phyloP scores from a whole-genome alignment of 2,888 invertebrate genomes.

The Tenthredo notha region DNA sequence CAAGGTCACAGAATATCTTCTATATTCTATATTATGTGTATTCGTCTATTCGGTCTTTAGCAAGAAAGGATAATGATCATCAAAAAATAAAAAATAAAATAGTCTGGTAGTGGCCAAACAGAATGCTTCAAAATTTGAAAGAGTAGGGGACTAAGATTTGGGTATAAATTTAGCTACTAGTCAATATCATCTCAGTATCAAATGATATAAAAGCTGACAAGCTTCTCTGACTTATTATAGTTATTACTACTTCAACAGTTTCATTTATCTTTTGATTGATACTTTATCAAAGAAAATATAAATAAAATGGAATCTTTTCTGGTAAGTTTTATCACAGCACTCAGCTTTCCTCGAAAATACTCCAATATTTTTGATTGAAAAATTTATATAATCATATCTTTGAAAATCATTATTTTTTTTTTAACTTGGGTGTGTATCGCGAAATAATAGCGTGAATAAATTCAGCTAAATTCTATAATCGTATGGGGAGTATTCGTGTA shows the following conservation, averaged over 20 bases:
- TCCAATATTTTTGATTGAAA: neutral
- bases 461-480: neutral
- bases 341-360: neutral
- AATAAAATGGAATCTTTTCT: slow-evolving; percentile 7
- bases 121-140: slow-evolving; percentile 6
- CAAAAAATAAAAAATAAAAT: slow-evolving; percentile 15
- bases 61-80: slow-evolving; percentile 1
- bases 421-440: neutral
- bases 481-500: neutral
- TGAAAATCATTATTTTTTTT: neutral
- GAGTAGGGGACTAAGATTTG: slow-evolving; percentile 35
- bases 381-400: neutral
- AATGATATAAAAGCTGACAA: slow-evolving; percentile 28
- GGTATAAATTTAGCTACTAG: slow-evolving; percentile 30
- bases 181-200: slow-evolving; percentile 17
- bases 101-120: slow-evolving; percentile 14
- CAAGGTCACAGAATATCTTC: slow-evolving; percentile 33
- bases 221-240: slow-evolving; percentile 15
- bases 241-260: neutral
- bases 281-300: neutral
- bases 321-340: neutral
- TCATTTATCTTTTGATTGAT: neutral
- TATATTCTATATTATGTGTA: neutral
- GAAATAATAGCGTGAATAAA: neutral
- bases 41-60: slow-evolving; percentile 15